Conservation (phyloP, 2,797 vertebrate species). For the Poeciliopsis paucimaculata region DNA sequence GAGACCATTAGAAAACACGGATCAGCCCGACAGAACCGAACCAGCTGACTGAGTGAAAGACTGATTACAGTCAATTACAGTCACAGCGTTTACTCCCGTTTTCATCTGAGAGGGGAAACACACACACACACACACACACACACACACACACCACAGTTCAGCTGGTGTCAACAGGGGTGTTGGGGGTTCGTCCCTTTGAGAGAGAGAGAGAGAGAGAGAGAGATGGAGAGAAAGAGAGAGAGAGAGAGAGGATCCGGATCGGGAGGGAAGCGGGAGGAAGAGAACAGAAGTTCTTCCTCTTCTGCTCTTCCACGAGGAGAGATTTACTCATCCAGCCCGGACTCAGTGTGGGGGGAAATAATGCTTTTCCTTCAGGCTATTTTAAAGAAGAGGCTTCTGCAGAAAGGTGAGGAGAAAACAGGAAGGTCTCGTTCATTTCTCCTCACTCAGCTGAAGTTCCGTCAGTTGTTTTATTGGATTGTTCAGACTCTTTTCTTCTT, state of each 20-base stretch:
- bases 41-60: slow-evolving; percentile 18
- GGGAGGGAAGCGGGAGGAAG: slow-evolving; percentile 11
- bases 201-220: not conserved
- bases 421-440: not conserved
- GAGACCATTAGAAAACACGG: slow-evolving; percentile 44
- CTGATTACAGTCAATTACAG: slow-evolving; percentile 46
- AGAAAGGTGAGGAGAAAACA: slow-evolving; percentile 73
- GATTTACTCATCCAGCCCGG: slow-evolving; percentile 41
- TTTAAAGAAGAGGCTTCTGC: slow-evolving; percentile 78
- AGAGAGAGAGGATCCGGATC: slow-evolving; percentile 8
- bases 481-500: not conserved
- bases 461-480: not conserved
- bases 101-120: slow-evolving; percentile 8
- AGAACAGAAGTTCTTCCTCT: slow-evolving; percentile 46
- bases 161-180: slow-evolving; percentile 37
- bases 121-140: slow-evolving; percentile 9
- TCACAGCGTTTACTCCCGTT: not conserved
- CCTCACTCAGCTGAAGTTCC: not conserved
- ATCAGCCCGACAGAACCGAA: slow-evolving; percentile 40
- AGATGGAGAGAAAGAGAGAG: no score
- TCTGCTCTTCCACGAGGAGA: slow-evolving; percentile 58
- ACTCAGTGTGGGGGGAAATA: slow-evolving; percentile 62
- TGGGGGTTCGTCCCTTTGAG: slow-evolving; percentile 26
- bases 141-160: slow-evolving; percentile 29
- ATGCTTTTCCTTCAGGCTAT: slow-evolving; percentile 85